phyloP scores from a whole-genome alignment of 2,888 invertebrate species.

The Muscina levida region DNA sequence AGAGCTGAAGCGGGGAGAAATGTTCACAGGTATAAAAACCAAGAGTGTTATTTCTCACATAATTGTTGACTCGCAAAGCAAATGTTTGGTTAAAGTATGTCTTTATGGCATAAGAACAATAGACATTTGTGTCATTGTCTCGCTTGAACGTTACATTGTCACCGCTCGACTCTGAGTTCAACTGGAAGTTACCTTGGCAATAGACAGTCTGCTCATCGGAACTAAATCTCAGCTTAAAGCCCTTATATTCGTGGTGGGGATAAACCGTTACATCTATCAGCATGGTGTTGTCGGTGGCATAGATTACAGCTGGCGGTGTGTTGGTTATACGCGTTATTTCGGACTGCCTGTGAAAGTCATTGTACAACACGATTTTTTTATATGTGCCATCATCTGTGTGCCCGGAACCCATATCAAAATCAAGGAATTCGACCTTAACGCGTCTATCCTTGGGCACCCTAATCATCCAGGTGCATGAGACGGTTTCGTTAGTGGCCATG shows the following conservation, averaged over 20 bases:
- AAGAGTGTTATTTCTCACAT: background rate
- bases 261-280: slow-evolving; percentile 83
- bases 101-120: slow-evolving; percentile 71
- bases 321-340: slow-evolving; percentile 69
- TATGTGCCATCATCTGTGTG: slow-evolving; percentile 58
- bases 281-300: slow-evolving; percentile 85
- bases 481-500: slow-evolving; percentile 78
- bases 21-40: slow-evolving; percentile 38
- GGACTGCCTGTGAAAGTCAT: slow-evolving; percentile 80
- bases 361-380: slow-evolving; percentile 80
- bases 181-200: slow-evolving; percentile 65
- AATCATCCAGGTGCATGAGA: slow-evolving; percentile 85
- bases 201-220: slow-evolving; percentile 82
- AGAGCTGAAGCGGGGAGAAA: slow-evolving; percentile 70
- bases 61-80: slow-evolving; percentile 67
- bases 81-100: slow-evolving; percentile 70
- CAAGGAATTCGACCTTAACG: slow-evolving; percentile 84
- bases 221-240: slow-evolving; percentile 87
- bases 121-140: slow-evolving; percentile 56
- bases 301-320: slow-evolving; percentile 69
- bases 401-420: slow-evolving; percentile 81
- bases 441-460: slow-evolving; percentile 83
- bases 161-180: background rate
- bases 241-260: slow-evolving; percentile 81
- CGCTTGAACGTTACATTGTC: slow-evolving; percentile 64